A percentile compares a stretch with the other conserved stretches of the same genome.
Evolutionary conservation across 2,888 invertebrate species (phyloP).

Genomic region (Eristalinus sepulchralis): DNA sequence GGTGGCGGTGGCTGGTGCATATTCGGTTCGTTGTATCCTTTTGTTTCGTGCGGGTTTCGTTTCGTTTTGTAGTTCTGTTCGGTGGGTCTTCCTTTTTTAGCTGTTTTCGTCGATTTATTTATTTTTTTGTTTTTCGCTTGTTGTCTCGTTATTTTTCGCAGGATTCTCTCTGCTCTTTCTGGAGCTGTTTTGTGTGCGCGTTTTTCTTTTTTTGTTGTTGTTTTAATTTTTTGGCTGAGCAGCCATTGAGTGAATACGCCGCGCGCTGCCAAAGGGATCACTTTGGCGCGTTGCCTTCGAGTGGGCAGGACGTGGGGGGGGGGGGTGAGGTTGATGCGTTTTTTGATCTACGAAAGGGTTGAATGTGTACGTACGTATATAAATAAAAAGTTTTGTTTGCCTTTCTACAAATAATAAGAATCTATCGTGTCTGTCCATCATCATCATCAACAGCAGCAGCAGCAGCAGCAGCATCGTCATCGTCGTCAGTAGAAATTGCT

Average conservation of each 20-base stretch:
- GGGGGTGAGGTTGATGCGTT: slow-evolving; percentile 43
- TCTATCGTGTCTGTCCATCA: slow-evolving; percentile 70
- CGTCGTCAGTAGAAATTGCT: slow-evolving; percentile 57
- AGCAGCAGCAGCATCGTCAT: slow-evolving; percentile 20
- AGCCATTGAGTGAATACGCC: slow-evolving; percentile 57
- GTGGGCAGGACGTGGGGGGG: not conserved
- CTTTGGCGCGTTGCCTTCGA: slow-evolving; percentile 40
- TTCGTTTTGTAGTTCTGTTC: slow-evolving; percentile 37
- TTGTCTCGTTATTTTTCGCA: slow-evolving; percentile 64
- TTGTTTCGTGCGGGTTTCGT: slow-evolving; percentile 63
- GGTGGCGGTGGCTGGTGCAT: slow-evolving; percentile 4
- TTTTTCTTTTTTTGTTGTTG: not conserved
- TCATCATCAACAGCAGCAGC: not conserved
- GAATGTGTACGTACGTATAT: slow-evolving; percentile 2
- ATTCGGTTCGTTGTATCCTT: slow-evolving; percentile 56
- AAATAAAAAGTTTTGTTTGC: slow-evolving; percentile 65
- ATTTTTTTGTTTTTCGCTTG: slow-evolving; percentile 56
- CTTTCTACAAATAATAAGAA: slow-evolving; percentile 68
- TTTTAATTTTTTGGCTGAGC: slow-evolving; percentile 64
- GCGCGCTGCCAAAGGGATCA: slow-evolving; percentile 50
- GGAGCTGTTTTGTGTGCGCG: not conserved
- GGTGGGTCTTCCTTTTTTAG: not conserved
- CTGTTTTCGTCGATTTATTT: slow-evolving; percentile 45
- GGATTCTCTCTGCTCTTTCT: slow-evolving; percentile 57
- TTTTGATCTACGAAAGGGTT: slow-evolving; percentile 61